These are phyloP conservation scores for Sepiola atlantica DNA, from an alignment of 2,888 invertebrate genomes.

Conservation along the genomic window DNA sequence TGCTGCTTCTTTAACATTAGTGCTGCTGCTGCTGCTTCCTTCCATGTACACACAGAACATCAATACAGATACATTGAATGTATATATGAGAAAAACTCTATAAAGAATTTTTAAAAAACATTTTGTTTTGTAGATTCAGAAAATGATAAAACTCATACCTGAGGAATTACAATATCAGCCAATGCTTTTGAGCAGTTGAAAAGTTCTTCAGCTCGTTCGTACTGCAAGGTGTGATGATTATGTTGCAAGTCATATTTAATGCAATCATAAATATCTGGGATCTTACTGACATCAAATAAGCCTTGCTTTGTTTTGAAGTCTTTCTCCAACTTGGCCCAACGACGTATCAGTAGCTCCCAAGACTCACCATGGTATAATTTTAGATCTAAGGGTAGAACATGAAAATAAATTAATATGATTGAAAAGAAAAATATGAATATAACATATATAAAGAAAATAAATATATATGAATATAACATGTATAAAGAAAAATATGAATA, in stretches of 20 bases:
- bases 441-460: no score
- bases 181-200: constrained; percentile 97
- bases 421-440: not conserved
- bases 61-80: no score
- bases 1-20: no score
- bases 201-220: constrained; percentile 73
- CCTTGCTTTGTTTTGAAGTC: constrained; percentile 95
- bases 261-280: constrained; percentile 99
- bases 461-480: no score
- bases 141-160: constrained; percentile 78
- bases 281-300: constrained; percentile 95
- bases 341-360: constrained; percentile 97
- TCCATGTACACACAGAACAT: no score
- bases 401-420: not conserved
- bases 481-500: no score
- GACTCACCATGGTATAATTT: constrained; percentile 98
- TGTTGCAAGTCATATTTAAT: constrained; percentile 98
- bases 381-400: constrained; percentile 80
- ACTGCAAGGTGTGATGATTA: constrained; percentile 95
- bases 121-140: not conserved
- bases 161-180: constrained; percentile 99
- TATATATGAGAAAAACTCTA: no score
- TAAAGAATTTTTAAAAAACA: not conserved
- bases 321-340: constrained; percentile 98
- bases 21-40: no score